Evolutionary conservation across 2,888 invertebrate genomes (phyloP), one percentile per base, ranked within the genome.

Genomic region (Tachystola acroxantha): DNA sequence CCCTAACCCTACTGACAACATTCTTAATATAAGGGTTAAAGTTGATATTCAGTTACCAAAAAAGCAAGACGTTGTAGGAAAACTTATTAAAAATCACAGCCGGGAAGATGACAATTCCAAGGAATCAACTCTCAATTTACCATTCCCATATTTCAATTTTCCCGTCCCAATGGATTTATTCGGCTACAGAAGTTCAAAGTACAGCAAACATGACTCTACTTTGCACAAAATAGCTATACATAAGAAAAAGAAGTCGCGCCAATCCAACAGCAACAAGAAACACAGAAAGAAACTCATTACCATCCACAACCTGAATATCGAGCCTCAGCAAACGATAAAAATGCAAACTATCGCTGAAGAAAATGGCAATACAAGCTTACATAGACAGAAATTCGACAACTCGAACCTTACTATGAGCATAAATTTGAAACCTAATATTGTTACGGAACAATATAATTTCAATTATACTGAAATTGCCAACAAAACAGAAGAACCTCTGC

Each of bases 21-120:
- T 65, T 24, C 40, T 85, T 2, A 82, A 78, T 37, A 54, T 85
- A 37, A 64, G 64, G 42, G 64, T 85, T 26, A 85, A 85, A 54
- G 62, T 86, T 22, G 81, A 81, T 44, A 55, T 86, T 29, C 71
- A 81, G 49, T 40, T 82, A 27, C 84, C 84, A 22, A 78, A 72
- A 53, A 39, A 60, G 24, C 57, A 57, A 41, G 63, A 72, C 31
- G 39, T 39, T 11, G 32, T 49, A n/a, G 44, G 56, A n/a, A 61
- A 53, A 46, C 41, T 48, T 12, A 29, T 36, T 12, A 64, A 55
- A 44, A 52, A 48, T 34, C 44, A 43, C 22, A 63, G 45, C 43
- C 50, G 38, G 14, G 49, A 57, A 9, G 64, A 68, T 16, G 36
- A 40, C 6, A 45, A 50, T 40, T 65, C 67, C 25, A 75, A 67